phyloP scores from a whole-genome alignment of 1,140 invertebrate species.

The Drosophila pandora region DNA sequence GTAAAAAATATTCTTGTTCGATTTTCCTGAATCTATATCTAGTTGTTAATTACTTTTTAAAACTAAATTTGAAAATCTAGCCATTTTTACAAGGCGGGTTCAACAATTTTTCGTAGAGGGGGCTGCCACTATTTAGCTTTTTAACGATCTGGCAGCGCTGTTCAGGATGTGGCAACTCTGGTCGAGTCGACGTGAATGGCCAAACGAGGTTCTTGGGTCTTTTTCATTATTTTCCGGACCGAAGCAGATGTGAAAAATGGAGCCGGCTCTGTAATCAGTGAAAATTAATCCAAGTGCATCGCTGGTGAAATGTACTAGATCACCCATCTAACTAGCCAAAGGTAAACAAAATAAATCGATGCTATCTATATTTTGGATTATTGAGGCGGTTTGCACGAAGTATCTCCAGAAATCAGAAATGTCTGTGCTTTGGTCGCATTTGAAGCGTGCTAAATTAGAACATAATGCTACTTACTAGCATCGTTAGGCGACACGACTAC shows the following conservation, averaged over 20 bases:
- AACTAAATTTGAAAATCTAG: too few species aligned
- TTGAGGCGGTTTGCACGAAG: constrained; percentile 62
- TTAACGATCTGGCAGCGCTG: too few species aligned
- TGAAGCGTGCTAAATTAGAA: constrained; percentile 76
- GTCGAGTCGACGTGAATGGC: too few species aligned
- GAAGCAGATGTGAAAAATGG: constrained; percentile 40
- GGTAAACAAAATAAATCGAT: constrained; percentile 41
- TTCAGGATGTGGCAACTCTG: too few species aligned
- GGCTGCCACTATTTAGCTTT: too few species aligned
- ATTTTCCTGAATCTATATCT: too few species aligned
- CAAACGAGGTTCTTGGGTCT: constrained; percentile 3
- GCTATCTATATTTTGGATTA: background rate
- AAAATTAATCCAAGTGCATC: constrained; percentile 47
- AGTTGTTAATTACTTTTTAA: background rate
- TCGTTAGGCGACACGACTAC: constrained; percentile 82
- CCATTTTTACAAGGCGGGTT: too few species aligned
- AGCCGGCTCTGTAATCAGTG: constrained; percentile 1
- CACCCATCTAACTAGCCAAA: constrained; percentile 44
- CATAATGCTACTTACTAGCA: constrained; percentile 80
- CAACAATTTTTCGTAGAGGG: too few species aligned
- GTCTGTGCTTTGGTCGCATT: constrained; percentile 83
- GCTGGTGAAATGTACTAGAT: constrained; percentile 52
- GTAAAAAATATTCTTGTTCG: too few species aligned
- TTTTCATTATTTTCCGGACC: constrained; percentile 55
- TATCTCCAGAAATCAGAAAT: constrained; percentile 83